Percentiles rank a stretch among this genome's conserved stretches.
Evolutionary conservation across 2,888 invertebrate genomes (phyloP).

Genomic region (Standfussiana lucernea): DNA sequence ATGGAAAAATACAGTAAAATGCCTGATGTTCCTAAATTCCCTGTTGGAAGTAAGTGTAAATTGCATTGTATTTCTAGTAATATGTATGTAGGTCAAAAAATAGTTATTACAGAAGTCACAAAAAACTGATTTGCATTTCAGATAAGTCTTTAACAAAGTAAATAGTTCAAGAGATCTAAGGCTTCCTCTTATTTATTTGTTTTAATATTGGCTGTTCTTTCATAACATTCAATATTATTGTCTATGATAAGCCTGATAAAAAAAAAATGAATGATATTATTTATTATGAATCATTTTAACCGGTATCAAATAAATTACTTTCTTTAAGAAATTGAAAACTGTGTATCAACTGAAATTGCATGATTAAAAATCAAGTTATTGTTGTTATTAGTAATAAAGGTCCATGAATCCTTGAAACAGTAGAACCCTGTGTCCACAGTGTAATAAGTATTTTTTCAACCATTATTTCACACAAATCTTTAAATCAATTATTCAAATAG

Average conservation of each 20-base stretch:
- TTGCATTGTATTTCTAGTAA: conserved; percentile 10
- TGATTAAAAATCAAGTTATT: not conserved
- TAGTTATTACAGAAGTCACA: not conserved
- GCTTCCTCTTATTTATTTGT: not conserved
- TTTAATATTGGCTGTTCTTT: not conserved
- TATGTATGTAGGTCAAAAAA: conserved; percentile 43
- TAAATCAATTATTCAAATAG: too few species aligned
- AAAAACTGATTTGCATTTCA: not conserved
- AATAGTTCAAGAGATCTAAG: not conserved
- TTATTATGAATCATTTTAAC: not conserved
- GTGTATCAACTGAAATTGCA: not conserved
- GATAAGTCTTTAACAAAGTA: not conserved
- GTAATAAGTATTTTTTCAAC: not conserved
- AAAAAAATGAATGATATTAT: not conserved
- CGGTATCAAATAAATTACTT: not conserved
- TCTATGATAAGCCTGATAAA: conserved; percentile 3
- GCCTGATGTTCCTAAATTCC: conserved; percentile 94
- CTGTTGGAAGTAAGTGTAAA: conserved; percentile 83
- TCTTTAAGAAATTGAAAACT: not conserved
- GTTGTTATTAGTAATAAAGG: not conserved
- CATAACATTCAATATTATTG: not conserved
- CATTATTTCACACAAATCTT: not conserved
- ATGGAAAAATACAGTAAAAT: conserved; percentile 95
- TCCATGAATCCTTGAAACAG: not conserved
- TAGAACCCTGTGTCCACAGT: not conserved